A percentile compares a stretch with the other conserved stretches of the same genome.
phyloP scores from a whole-genome alignment of 2,797 vertebrate species.

The Galagoides demidoff region DNA sequence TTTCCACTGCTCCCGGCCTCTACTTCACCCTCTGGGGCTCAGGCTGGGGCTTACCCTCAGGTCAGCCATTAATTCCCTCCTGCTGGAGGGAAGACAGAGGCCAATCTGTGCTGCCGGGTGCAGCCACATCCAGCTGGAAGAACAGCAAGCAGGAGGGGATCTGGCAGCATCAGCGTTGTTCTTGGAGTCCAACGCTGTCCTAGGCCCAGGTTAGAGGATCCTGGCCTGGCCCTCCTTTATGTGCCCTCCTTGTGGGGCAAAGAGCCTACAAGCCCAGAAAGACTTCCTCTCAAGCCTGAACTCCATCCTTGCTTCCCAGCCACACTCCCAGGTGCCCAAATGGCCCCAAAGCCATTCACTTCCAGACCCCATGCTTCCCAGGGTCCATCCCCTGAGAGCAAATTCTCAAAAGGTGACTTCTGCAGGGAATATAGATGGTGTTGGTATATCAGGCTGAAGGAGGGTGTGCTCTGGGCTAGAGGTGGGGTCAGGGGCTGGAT shows the following conservation, averaged over 20 bases:
- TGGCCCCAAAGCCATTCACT: not conserved
- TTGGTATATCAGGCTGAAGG: not conserved
- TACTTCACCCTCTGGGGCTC: accelerated
- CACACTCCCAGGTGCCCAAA: not conserved
- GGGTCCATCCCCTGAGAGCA: not conserved
- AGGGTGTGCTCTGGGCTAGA: accelerated
- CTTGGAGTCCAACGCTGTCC: not conserved
- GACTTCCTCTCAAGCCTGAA: not conserved
- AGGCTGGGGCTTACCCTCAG: not conserved
- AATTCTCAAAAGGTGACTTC: not conserved
- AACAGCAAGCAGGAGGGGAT: not conserved
- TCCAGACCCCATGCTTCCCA: not conserved
- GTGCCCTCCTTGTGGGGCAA: not conserved
- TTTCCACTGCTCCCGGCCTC: not conserved
- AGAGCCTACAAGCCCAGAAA: not conserved
- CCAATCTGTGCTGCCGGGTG: not conserved
- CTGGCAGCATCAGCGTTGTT: not conserved
- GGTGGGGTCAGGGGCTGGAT: not conserved
- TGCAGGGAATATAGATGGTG: not conserved
- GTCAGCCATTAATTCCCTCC: not conserved
- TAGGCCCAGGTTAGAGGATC: not conserved
- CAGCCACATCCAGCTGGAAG: not conserved
- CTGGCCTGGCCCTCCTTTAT: not conserved
- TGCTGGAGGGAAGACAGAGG: not conserved
- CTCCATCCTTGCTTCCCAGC: not conserved